phyloP scores from a whole-genome alignment of 2,113 vertebrate species.

The Misgurnus anguillicaudatus region DNA sequence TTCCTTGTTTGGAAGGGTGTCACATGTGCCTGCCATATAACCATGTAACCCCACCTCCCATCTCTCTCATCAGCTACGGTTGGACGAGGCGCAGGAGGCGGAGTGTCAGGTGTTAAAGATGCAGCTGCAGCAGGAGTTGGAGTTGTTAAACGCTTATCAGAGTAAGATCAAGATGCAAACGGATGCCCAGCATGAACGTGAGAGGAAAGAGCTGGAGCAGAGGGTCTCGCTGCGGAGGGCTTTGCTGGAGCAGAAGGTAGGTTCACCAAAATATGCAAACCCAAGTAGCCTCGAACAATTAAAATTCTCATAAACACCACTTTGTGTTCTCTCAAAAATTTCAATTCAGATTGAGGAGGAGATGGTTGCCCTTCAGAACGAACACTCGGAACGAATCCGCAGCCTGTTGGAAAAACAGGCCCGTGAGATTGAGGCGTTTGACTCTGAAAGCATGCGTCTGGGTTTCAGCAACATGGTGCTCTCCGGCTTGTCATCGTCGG shows the following conservation, averaged over 20 bases:
- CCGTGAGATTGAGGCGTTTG: constrained; percentile 88
- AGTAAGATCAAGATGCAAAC: constrained; percentile 81
- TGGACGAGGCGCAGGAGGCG: constrained; percentile 76
- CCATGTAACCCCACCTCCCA: neutral
- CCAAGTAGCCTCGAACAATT: neutral
- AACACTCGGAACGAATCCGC: constrained; percentile 93
- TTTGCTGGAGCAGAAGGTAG: constrained; percentile 75
- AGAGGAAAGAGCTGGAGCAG: constrained; percentile 75
- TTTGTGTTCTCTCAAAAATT: too few species aligned
- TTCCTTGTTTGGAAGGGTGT: too few species aligned
- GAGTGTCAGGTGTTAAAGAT: constrained; percentile 76
- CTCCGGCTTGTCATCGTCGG: constrained; percentile 64
- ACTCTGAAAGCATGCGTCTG: constrained; percentile 97
- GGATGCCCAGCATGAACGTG: constrained; percentile 75
- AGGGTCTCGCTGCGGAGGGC: constrained; percentile 75
- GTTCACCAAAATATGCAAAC: neutral
- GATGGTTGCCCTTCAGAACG: constrained; percentile 93
- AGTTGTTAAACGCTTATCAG: constrained; percentile 77
- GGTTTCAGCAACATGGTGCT: constrained; percentile 97
- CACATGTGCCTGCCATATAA: too few species aligned
- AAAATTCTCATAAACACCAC: too few species aligned
- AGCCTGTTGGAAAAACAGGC: constrained; percentile 87
- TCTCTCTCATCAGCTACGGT: constrained; percentile 61
- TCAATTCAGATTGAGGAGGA: constrained; percentile 91
- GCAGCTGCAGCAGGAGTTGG: constrained; percentile 79